Evolutionary conservation across 2,113 vertebrate species (phyloP).

Genomic region (Ochotona princeps): DNA sequence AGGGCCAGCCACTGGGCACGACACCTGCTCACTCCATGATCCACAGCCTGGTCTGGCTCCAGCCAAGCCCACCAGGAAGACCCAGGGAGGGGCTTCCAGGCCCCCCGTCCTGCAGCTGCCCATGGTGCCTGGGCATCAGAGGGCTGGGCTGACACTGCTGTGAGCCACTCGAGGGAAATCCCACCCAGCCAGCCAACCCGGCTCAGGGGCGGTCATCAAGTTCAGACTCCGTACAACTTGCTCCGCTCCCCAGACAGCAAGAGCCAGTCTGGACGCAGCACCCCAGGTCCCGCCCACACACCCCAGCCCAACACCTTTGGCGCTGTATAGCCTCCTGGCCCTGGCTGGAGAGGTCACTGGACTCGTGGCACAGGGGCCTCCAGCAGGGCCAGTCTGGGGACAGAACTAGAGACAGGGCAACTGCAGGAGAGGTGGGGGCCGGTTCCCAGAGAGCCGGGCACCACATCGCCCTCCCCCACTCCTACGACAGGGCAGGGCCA

Average conservation of each 20-base stretch:
- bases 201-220: fast-evolving
- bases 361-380: too few species aligned
- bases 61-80: neutral
- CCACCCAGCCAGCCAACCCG: neutral
- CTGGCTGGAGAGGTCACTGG: too few species aligned
- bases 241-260: neutral
- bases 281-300: too few species aligned
- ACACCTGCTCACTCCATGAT: neutral
- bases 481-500: neutral
- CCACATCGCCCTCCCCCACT: neutral
- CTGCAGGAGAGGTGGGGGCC: fast-evolving
- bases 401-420: too few species aligned
- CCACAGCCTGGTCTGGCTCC: neutral
- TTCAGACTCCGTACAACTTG: neutral
- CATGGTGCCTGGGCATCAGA: neutral
- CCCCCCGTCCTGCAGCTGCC: neutral
- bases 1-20: too few species aligned
- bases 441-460: neutral
- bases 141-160: neutral
- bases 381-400: too few species aligned
- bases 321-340: fast-evolving
- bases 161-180: neutral
- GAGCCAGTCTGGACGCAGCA: too few species aligned
- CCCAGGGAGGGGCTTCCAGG: fast-evolving
- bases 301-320: neutral